Evolutionary conservation across 2,888 invertebrate species (phyloP).

Genomic region (Diarsia brunnea): DNA sequence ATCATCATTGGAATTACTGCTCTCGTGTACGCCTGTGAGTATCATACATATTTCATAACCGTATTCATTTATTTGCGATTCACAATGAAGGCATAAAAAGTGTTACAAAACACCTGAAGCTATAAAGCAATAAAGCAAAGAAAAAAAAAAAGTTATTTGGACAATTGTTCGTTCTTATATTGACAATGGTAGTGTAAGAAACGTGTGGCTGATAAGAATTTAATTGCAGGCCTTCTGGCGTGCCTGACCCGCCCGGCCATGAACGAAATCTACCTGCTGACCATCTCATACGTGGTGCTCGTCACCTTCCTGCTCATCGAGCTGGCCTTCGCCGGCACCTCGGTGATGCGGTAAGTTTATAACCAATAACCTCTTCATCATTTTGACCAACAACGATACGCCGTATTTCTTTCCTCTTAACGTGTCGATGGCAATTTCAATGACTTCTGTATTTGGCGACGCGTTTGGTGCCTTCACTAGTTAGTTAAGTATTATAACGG

Average conservation of each 20-base stretch:
- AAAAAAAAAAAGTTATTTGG: too few species aligned
- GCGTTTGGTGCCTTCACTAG: background rate
- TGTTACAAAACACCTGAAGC: background rate
- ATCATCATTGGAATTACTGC: slow-evolving; percentile 86
- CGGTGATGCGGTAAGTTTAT: slow-evolving; percentile 81
- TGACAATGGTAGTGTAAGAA: background rate
- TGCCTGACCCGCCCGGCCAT: slow-evolving; percentile 95
- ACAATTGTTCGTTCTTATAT: background rate
- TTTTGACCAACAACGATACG: background rate
- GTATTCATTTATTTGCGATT: background rate
- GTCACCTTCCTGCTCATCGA: slow-evolving; percentile 95
- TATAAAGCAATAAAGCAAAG: background rate
- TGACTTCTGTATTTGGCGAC: background rate
- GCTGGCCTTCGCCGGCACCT: slow-evolving; percentile 87
- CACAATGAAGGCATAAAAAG: background rate
- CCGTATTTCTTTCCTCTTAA: background rate
- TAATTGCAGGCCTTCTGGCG: slow-evolving; percentile 92
- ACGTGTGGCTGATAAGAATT: background rate
- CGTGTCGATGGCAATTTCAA: background rate
- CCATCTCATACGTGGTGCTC: slow-evolving; percentile 95
- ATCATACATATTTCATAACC: slow-evolving; percentile 12
- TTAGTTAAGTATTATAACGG: too few species aligned
- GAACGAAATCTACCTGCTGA: slow-evolving; percentile 96
- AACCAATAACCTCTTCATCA: background rate
- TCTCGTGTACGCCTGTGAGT: slow-evolving; percentile 90